Percentiles rank a stretch among this genome's conserved stretches.
phyloP scores from a whole-genome alignment of 2,113 vertebrate genomes.

The Choloepus hoffmanni region DNA sequence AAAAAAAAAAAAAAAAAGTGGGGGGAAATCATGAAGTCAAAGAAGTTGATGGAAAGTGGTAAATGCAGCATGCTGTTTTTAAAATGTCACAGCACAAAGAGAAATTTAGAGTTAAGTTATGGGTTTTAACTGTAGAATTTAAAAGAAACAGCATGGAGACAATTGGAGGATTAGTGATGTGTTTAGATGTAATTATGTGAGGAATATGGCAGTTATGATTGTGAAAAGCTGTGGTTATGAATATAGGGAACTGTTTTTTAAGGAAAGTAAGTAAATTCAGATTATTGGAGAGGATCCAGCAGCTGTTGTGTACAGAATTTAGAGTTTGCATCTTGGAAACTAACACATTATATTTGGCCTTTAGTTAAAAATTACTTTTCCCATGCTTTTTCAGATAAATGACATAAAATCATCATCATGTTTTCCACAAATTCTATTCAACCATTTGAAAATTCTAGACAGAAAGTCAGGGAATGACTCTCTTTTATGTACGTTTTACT shows the following conservation, averaged over 20 bases:
- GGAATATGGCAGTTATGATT: constrained; percentile 32
- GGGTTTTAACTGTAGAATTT: constrained; percentile 57
- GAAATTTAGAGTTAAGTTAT: not conserved
- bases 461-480: not conserved
- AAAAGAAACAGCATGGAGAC: constrained; percentile 51
- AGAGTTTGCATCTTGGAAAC: not conserved
- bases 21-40: not conserved
- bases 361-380: constrained; percentile 43
- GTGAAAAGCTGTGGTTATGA: constrained; percentile 34
- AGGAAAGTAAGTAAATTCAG: constrained; percentile 48
- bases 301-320: constrained; percentile 28
- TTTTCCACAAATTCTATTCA: not conserved
- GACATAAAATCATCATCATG: not conserved
- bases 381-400: not conserved
- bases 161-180: constrained; percentile 1
- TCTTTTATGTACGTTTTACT: not conserved
- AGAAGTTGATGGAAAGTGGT: not conserved
- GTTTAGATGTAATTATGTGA: constrained; percentile 47
- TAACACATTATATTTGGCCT: constrained; percentile 2
- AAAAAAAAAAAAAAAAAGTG: not conserved
- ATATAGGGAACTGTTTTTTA: constrained; percentile 6
- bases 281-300: constrained; percentile 28
- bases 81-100: not conserved
- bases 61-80: not conserved
- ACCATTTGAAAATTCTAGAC: constrained; percentile 13